A percentile compares a stretch with the other conserved stretches of the same genome.
phyloP scores from a whole-genome alignment of 1,140 invertebrate species.

The Drosophila azteca region DNA sequence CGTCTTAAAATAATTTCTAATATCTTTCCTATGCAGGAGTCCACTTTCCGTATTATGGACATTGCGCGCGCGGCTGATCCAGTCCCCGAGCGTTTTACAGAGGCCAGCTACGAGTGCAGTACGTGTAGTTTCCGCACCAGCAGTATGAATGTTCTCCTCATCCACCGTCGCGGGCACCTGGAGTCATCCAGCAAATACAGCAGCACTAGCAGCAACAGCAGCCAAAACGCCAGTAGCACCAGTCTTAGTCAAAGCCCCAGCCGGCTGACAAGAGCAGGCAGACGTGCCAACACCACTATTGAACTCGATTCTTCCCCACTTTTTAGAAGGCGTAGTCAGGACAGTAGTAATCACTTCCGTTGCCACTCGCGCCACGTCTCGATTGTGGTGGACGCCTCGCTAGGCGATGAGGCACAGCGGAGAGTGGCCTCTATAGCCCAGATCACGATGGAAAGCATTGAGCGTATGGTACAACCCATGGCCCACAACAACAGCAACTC shows the following conservation, averaged over 20 bases:
- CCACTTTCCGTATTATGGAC: constrained; percentile 64
- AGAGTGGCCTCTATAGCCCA: constrained; percentile 49
- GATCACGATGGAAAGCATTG: constrained; percentile 56
- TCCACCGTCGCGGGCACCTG: constrained; percentile 52
- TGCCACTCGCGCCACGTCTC: constrained; percentile 64
- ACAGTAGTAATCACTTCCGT: constrained; percentile 33
- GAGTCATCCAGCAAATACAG: constrained; percentile 34
- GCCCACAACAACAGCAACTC: constrained; percentile 1
- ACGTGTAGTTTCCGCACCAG: constrained; percentile 58
- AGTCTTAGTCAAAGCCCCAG: constrained; percentile 1
- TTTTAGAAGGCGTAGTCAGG: not conserved
- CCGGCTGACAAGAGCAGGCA: constrained; percentile 15
- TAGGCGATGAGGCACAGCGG: constrained; percentile 44
- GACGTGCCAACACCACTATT: constrained; percentile 48
- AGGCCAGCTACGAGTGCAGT: constrained; percentile 45
- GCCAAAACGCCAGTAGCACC: constrained; percentile 1
- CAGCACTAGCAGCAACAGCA: constrained; percentile 27
- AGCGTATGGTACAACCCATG: constrained; percentile 49
- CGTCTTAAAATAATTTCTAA: not conserved
- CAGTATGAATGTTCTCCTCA: constrained; percentile 64
- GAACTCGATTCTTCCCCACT: constrained; percentile 1
- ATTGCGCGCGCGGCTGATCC: constrained; percentile 25
- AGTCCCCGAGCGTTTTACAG: not conserved
- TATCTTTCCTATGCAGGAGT: constrained; percentile 23
- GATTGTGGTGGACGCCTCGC: constrained; percentile 57